Percentiles rank a stretch among this genome's conserved stretches.
Evolutionary conservation across 2,113 vertebrate genomes (phyloP).

Genomic region (Notothenia rossii): DNA sequence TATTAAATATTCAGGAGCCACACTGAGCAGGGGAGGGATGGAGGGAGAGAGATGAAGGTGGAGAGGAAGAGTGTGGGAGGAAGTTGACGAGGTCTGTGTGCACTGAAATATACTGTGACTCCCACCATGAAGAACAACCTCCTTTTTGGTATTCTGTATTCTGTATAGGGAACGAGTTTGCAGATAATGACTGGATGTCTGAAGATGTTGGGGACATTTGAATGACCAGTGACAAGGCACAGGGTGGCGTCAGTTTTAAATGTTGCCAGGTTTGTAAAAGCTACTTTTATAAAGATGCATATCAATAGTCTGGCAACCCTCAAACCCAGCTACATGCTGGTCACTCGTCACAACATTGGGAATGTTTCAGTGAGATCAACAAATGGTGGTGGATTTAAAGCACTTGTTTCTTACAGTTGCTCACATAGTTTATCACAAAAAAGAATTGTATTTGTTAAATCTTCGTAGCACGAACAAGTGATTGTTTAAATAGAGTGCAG

Average conservation of each 20-base stretch:
- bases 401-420: too few species aligned
- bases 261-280: background rate
- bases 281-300: background rate
- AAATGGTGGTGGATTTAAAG: too few species aligned
- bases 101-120: constrained; percentile 10
- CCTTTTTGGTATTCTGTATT: background rate
- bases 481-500: too few species aligned
- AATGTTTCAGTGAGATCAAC: background rate
- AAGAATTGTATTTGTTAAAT: too few species aligned
- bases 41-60: constrained; percentile 47
- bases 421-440: too few species aligned
- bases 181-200: background rate
- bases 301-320: background rate
- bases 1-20: constrained; percentile 87
- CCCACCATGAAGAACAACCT: background rate
- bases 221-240: background rate
- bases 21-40: constrained; percentile 65
- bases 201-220: background rate
- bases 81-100: constrained; percentile 5
- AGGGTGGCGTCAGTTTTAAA: background rate
- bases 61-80: constrained; percentile 24
- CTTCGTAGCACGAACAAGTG: too few species aligned
- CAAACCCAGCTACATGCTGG: background rate
- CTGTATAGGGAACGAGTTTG: background rate
- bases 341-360: background rate